Base-by-base conservation (phyloP, 2,113 vertebrate genomes). In the Arothron firmamentum region DNA sequence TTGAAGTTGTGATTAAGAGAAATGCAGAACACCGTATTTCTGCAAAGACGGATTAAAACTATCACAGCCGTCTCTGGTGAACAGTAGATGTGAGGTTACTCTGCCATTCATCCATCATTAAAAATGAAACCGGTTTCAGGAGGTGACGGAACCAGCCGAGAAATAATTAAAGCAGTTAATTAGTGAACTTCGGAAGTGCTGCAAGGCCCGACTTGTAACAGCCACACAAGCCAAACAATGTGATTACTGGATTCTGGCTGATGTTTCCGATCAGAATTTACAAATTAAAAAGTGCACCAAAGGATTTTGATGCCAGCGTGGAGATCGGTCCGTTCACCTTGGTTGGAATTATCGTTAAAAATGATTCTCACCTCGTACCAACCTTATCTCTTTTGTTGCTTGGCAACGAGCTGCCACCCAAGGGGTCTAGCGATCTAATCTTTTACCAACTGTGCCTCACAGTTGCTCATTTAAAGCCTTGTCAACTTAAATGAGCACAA, bases 371-470 rank as follows among this genome's bases (percentile, higher is more conserved):
- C 46, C 20, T 21, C 21, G 1, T 19, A 50, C 11, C 73, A 82
- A 67, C 67, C 67, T 56, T 52, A 66, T 87, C 65, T 81, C 34
- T 85, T 85, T 83, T 84, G 91, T 92, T 92, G 90, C 91, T 86
- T 91, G 88, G 92, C 90, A 90, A 93, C 90, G 75, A 59, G 73
- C 79, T 72, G 80, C 83, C 82, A 82, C 77, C 80, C 86, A 78
- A 55, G 13, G 31, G 61, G 57, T 62, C 31, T 25, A 34, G 42
- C 59, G 45, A 67, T 67, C 43, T 38, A 51, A 75, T 70, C 52
- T 42, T 63, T 70, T 55, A 53, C 63, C 68, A 64, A 56, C n/a
- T 15, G 13, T 48, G 23, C 31, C 59, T n/a, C 21, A 50, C 56
- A 60, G 50, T 43, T 47, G 28, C 45, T 71, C 21, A 7, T 41